Evolutionary conservation across 53 echinoderm and acorn worm genomes (phyloP).

Genomic region (Henricia sp.): DNA sequence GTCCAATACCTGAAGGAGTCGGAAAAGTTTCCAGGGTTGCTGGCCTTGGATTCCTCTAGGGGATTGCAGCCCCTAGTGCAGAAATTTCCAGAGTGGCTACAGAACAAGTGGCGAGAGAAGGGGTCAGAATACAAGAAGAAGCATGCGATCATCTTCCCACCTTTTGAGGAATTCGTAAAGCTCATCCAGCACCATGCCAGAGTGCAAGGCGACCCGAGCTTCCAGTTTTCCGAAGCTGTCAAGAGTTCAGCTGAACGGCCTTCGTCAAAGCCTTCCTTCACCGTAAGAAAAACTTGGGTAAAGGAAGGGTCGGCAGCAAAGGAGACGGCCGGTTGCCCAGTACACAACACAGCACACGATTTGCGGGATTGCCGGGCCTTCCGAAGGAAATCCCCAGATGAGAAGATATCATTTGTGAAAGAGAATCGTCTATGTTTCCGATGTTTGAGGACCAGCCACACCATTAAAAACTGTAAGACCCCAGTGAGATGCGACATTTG

Average conservation of each 20-base stretch:
- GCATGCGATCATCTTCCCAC: conserved; percentile 35
- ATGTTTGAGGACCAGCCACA: conserved; percentile 55
- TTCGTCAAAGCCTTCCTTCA: conserved; percentile 33
- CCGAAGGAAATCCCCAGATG: conserved; percentile 37
- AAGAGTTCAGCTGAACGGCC: conserved; percentile 21
- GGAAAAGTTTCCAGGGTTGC: conserved; percentile 40
- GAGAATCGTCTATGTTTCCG: conserved; percentile 60
- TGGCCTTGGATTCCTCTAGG: conserved; percentile 62
- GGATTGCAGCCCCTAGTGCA: conserved; percentile 67
- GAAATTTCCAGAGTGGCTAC: conserved; percentile 61
- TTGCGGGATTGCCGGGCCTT: conserved; percentile 65
- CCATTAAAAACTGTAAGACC: conserved; percentile 62
- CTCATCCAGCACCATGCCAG: conserved; percentile 67
- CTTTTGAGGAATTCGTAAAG: conserved; percentile 63
- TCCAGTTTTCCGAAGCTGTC: conserved; percentile 41
- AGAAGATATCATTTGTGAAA: conserved; percentile 54
- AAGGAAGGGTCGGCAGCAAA: conserved; percentile 6
- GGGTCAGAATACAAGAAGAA: conserved; percentile 62
- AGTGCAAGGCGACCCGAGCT: conserved; percentile 67
- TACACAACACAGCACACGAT: conserved; percentile 60
- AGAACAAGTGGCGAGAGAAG: conserved; percentile 59
- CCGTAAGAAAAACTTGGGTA: conserved; percentile 54
- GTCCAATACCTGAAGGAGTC: conserved; percentile 62
- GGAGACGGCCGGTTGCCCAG: conserved; percentile 42
- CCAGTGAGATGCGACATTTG: conserved; percentile 58